These are phyloP conservation scores for Thysanoteuthis rhombus DNA, from an alignment of 2,888 invertebrate genomes.

Conservation along the genomic window DNA sequence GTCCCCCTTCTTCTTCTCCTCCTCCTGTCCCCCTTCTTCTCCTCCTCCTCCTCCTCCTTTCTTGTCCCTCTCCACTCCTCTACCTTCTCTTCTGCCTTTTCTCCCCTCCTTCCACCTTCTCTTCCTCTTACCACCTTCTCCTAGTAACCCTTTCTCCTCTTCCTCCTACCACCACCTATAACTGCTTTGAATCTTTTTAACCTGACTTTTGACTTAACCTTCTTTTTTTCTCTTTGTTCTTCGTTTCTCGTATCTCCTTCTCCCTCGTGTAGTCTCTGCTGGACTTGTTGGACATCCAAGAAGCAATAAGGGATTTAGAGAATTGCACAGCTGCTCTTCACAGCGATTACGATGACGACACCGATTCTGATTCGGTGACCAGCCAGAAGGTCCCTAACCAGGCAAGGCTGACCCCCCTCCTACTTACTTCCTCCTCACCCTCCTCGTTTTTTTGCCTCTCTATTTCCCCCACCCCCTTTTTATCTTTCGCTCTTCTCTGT, in stretches of 20 bases:
- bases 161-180: neutral
- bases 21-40: neutral
- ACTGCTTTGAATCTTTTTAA: neutral
- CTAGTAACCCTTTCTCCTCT: too few species aligned
- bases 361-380: conserved; percentile 24
- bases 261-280: conserved; percentile 30
- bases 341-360: conserved; percentile 47
- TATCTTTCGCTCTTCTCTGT: neutral
- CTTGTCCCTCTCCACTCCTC: too few species aligned
- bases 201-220: neutral
- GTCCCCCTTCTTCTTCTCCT: neutral
- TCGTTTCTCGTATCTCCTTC: conserved; percentile 13
- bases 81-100: neutral
- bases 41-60: neutral
- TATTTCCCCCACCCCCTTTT: neutral
- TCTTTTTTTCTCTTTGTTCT: neutral
- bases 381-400: conserved; percentile 28
- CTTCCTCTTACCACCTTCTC: neutral
- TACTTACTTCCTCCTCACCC: neutral
- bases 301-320: conserved; percentile 57
- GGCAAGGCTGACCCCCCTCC: conserved; percentile 27
- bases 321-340: conserved; percentile 58
- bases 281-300: conserved; percentile 45
- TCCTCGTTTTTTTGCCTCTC: neutral
- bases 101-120: neutral